Conservation (phyloP, 2,113 vertebrate genomes). For the Callospermophilus lateralis region DNA sequence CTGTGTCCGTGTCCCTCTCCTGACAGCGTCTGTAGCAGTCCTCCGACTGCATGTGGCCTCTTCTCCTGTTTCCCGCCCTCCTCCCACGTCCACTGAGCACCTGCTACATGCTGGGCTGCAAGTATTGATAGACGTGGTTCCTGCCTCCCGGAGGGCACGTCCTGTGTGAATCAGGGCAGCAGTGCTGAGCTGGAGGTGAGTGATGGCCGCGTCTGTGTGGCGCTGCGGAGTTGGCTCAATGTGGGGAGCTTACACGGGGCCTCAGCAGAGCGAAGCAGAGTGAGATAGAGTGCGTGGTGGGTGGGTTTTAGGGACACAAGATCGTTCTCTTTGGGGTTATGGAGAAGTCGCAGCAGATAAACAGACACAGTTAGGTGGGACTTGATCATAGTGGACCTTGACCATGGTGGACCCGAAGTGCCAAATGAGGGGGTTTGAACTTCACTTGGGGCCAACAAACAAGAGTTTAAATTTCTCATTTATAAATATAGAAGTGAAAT, state of each 20-base stretch:
- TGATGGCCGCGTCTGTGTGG: accelerated
- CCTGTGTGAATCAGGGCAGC: accelerated
- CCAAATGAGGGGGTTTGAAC: not conserved
- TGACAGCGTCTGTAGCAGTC: not conserved
- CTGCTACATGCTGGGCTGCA: not conserved
- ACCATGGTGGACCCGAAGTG: not conserved
- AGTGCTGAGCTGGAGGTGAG: not conserved
- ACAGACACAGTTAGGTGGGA: accelerated
- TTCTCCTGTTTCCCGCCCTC: too few relatives aligned
- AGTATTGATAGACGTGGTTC: not conserved
- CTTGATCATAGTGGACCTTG: not conserved
- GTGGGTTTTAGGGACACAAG: too few relatives aligned
- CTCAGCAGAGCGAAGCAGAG: accelerated
- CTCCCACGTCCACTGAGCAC: not conserved
- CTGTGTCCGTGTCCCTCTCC: accelerated
- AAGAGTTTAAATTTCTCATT: too few relatives aligned
- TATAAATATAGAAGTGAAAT: not conserved
- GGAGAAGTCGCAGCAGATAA: accelerated
- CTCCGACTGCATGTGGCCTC: not conserved
- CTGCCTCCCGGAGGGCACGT: not conserved
- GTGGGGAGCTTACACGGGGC: not conserved
- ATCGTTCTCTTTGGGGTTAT: accelerated
- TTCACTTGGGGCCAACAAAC: not conserved
- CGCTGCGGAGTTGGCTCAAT: not conserved
- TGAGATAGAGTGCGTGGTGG: accelerated